phyloP scores from a whole-genome alignment of 2,797 vertebrate species.

The Clarias platycephalus region DNA sequence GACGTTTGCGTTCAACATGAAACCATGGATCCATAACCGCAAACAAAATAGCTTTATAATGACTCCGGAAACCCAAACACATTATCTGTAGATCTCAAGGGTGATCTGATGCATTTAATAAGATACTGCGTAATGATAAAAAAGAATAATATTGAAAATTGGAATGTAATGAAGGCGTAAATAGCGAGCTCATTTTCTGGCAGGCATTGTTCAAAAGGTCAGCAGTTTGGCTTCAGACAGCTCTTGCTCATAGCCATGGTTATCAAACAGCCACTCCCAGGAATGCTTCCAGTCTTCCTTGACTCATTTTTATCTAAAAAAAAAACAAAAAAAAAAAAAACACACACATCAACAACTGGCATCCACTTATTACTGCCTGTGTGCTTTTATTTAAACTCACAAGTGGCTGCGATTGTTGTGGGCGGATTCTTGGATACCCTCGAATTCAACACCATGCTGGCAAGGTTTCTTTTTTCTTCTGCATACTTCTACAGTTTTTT shows the following conservation, averaged over 20 bases:
- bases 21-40: constrained; percentile 26
- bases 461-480: not conserved
- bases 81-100: not conserved
- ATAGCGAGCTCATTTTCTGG: not conserved
- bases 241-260: not conserved
- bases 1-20: constrained; percentile 30
- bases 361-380: not conserved
- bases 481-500: not conserved
- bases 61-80: not conserved
- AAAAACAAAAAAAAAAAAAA: too few relatives aligned
- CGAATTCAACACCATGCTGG: not conserved
- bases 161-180: constrained; percentile 22
- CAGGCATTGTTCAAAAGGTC: constrained; percentile 28
- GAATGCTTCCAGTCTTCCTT: not conserved
- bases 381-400: constrained; percentile 4
- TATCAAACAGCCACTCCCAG: not conserved
- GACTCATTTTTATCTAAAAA: not conserved
- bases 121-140: not conserved
- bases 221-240: not conserved
- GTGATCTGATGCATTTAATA: not conserved
- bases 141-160: not conserved
- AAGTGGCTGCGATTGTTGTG: not conserved
- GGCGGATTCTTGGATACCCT: not conserved
- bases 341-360: not conserved
- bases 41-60: constrained; percentile 23